Evolutionary conservation across 2,888 invertebrate species (phyloP).

Genomic region (Rhogogaster chlorosoma): DNA sequence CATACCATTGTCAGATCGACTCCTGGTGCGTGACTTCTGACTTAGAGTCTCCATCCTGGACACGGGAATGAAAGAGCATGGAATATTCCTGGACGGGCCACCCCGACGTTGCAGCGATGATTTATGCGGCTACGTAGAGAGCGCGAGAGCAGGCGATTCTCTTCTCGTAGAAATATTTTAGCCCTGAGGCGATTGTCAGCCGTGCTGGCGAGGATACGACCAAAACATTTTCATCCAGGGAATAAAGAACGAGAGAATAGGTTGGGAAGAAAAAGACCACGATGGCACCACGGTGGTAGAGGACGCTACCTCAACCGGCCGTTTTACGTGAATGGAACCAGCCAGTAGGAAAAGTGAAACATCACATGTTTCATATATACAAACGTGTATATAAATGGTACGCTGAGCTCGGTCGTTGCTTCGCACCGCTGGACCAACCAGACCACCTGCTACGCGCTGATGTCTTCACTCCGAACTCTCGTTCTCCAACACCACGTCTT

Average conservation of each 20-base stretch:
- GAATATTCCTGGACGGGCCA: conserved; percentile 49
- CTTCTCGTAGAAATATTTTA: conserved; percentile 46
- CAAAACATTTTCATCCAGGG: conserved; percentile 73
- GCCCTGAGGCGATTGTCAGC: conserved; percentile 18
- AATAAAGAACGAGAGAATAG: conserved; percentile 31
- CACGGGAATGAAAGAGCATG: conserved; percentile 28
- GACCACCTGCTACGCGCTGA: conserved; percentile 71
- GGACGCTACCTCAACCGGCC: conserved; percentile 59
- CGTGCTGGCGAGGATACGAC: conserved; percentile 59
- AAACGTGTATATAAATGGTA: conserved; percentile 17
- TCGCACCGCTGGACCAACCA: conserved; percentile 49
- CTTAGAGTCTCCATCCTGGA: not conserved
- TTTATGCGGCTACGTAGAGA: conserved; percentile 56
- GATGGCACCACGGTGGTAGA: not conserved
- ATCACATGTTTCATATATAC: conserved; percentile 67
- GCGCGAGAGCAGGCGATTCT: conserved; percentile 61
- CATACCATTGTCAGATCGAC: conserved; percentile 34
- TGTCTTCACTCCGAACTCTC: conserved; percentile 61
- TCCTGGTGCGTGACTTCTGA: conserved; percentile 44
- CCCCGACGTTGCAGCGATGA: conserved; percentile 56
- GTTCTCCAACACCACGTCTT: conserved; percentile 21
- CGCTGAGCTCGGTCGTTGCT: conserved; percentile 42
- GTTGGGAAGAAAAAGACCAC: conserved; percentile 17
- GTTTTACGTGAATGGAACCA: conserved; percentile 65
- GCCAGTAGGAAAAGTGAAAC: conserved; percentile 73